Evolutionary conservation across 2,888 invertebrate species (phyloP).

Genomic region (Anaspis maculata): DNA sequence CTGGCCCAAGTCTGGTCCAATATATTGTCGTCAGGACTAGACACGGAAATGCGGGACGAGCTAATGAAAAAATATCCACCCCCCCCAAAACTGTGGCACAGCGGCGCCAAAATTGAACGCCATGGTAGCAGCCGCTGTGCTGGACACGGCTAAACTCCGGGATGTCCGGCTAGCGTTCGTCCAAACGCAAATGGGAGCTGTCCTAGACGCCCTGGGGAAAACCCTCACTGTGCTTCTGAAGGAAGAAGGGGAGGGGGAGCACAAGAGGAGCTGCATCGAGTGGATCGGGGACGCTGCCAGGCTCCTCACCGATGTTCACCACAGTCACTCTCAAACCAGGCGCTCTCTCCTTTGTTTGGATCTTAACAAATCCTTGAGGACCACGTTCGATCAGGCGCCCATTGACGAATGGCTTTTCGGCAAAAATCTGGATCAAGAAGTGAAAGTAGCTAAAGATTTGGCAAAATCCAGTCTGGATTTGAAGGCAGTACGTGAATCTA

Average conservation of each 20-base stretch:
- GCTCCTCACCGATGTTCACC: constrained; percentile 1
- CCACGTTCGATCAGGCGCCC: not conserved
- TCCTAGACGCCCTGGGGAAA: constrained; percentile 1
- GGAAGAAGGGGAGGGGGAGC: constrained; percentile 4
- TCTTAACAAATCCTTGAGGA: constrained; percentile 6
- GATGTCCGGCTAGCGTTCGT: constrained; percentile 1
- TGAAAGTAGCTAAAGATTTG: constrained; percentile 2
- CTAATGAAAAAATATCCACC: constrained; percentile 4
- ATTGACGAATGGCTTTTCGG: constrained; percentile 6
- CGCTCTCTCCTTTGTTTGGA: constrained; percentile 1
- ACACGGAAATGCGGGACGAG: constrained; percentile 1
- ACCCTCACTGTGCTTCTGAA: constrained; percentile 1
- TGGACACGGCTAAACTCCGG: not conserved
- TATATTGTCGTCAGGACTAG: constrained; percentile 4
- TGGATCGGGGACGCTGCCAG: not conserved
- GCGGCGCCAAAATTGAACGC: constrained; percentile 7
- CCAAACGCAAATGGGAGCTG: constrained; percentile 5
- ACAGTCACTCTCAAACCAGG: constrained; percentile 3
- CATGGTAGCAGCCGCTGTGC: constrained; percentile 1
- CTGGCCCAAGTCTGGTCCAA: constrained; percentile 2
- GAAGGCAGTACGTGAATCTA: not conserved
- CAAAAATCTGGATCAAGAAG: not conserved
- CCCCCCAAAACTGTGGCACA: constrained; percentile 3
- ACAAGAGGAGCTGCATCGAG: not conserved
- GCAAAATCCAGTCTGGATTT: not conserved